Conservation (phyloP, 1,140 invertebrate genomes). For the Oncopodura yosiiana region DNA sequence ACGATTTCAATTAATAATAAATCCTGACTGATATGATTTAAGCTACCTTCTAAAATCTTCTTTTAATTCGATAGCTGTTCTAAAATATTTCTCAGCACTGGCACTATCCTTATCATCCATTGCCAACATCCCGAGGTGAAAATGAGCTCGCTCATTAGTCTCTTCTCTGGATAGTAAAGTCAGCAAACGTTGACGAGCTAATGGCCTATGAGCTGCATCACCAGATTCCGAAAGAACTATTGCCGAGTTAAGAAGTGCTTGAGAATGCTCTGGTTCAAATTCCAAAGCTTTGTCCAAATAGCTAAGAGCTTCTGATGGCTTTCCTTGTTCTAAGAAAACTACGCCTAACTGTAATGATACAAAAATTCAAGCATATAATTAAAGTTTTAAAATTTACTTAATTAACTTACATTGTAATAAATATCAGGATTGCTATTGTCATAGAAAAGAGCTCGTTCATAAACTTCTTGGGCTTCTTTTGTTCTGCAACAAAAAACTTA, state of each 20-base stretch:
- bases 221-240: slow-evolving; percentile 84
- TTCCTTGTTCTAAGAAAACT: slow-evolving; percentile 83
- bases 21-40: neutral
- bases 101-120: slow-evolving; percentile 85
- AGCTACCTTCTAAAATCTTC: slow-evolving; percentile 31
- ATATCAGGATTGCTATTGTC: slow-evolving; percentile 93
- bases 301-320: slow-evolving; percentile 75
- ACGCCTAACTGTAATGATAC: slow-evolving; percentile 68
- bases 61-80: slow-evolving; percentile 64
- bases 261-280: slow-evolving; percentile 87
- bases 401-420: slow-evolving; percentile 79
- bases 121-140: slow-evolving; percentile 90
- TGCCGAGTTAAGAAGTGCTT: slow-evolving; percentile 88
- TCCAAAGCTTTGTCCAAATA: slow-evolving; percentile 88
- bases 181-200: slow-evolving; percentile 66
- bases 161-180: slow-evolving; percentile 65
- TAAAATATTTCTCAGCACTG: slow-evolving; percentile 81
- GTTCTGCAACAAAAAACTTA: slow-evolving; percentile 48
- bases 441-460: slow-evolving; percentile 82
- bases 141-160: slow-evolving; percentile 75
- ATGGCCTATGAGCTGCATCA: slow-evolving; percentile 61
- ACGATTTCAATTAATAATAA: slow-evolving; percentile 27
- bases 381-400: neutral
- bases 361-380: slow-evolving; percentile 3
- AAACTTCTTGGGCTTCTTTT: slow-evolving; percentile 88